Base-by-base conservation (phyloP, 2,113 vertebrate species). In the Percina caprodes region DNA sequence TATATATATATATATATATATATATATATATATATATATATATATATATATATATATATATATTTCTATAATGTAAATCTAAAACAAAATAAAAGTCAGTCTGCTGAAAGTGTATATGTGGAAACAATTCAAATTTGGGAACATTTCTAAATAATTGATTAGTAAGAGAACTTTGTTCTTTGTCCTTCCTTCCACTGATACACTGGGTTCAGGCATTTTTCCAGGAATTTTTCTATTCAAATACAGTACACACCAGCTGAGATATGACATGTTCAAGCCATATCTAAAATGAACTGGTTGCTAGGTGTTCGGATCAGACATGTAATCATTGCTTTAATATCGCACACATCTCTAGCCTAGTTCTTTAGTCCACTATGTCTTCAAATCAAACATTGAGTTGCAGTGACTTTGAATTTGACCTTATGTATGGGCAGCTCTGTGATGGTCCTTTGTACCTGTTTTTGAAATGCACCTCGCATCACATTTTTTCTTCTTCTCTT, bases 361-460 rank as follows among this genome's bases (percentile, higher is more conserved):
- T 61, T 70, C 63, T 81, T 56, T 19, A 68, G 24, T 68, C 49
- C n/a, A 48, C 19, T 24, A 68, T 13, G 15, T 9, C 26, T 67
- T 73, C 39, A 67, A 69, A 74, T 76, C 67, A 86, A 74, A 71
- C 62, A 73, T 82, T 5, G 62, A 84, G 65, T 61, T 63, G 23
- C 33, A 68, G 3, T 58, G 54, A 74, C 72, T 85, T 83, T 86
- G 63, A 78, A 76, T 86, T 68, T 65, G 24, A 45, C 76, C 39
- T 74, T 61, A 24, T 23, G 69, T 52, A n/a, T 48, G 33, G 49
- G 70, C 62, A 67, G 61, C 26, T 59, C 63, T 78, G 23, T 55
- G 79, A 81, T 79, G 74, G 49, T 49, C 10, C 78, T 85, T 82
- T 89, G 63, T 83, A 77, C 70, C 21, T 42, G 33, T 74, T 88